Evolutionary conservation across 2,888 invertebrate genomes (phyloP), one percentile per base, ranked within the genome.

Genomic region (Neocrepidodera transversa): DNA sequence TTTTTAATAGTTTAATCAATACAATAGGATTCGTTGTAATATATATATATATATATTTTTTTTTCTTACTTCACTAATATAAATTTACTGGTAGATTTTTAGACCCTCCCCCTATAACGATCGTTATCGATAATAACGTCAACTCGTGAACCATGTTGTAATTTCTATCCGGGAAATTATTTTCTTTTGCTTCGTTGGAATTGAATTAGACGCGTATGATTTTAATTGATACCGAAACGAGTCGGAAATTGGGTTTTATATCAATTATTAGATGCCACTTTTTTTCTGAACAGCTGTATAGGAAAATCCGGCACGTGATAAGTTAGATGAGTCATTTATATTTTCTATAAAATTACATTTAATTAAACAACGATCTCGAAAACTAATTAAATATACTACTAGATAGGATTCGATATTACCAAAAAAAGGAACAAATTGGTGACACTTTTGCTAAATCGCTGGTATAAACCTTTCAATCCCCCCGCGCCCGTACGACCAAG

Each of bases 391-490:
- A 38, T 16, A 38, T 38, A 38, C 38, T 16, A 14, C 17, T 17
- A 38, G 17, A 16, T 10, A 16, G 38, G 10, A 17, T 38, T 8
- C 38, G 17, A 38, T 4, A 17, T 5, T n/a, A 16, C 16, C 14
- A 17, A 17, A 11, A 17, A 17, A n/a, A n/a, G n/a, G 10, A 17
- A 38, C 38, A 38, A 38, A 38, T 38, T 38, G 38, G 17, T 17
- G 38, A 38, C 17, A 10, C 38, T 14, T 2, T 14, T 17, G 38
- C 17, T 17, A 36, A 63, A 60, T 64, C 62, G 63, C 56, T 59
- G 56, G 55, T 61, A 64, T 67, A 65, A 69, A 71, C 69, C 68
- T 63, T 65, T 58, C 67, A 64, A 66, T 66, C 69, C n/a, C n/a
- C n/a, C n/a, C 66, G 62, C 62, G 67, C 4, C 65, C 68, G 71